These are phyloP conservation scores for Semaprochilodus insignis DNA, from an alignment of 2,797 vertebrate species.

Conservation along the genomic window DNA sequence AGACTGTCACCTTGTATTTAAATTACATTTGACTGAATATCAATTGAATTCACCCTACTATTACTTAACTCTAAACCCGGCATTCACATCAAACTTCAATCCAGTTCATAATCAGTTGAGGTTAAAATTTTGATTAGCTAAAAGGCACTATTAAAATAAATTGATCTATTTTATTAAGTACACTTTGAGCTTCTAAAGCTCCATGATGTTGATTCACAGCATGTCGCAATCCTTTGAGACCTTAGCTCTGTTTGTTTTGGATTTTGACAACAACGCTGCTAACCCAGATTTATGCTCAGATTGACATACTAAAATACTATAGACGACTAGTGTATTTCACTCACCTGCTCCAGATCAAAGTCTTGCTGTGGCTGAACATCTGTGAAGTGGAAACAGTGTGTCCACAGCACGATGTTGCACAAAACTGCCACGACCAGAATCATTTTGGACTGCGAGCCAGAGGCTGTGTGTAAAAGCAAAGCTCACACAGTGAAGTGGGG, in stretches of 20 bases:
- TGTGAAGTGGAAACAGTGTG: constrained; percentile 39
- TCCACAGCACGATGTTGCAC: constrained; percentile 45
- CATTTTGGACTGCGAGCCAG: constrained; percentile 49
- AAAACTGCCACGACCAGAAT: constrained; percentile 45
- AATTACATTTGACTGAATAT: too few relatives aligned
- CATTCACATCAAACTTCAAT: too few relatives aligned
- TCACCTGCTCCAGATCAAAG: constrained; percentile 61
- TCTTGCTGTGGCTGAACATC: constrained; percentile 52
- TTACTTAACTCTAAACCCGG: too few relatives aligned
- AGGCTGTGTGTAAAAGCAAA: constrained; percentile 20
- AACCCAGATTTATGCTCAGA: neutral
- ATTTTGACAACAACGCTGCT: neutral
- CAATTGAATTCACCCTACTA: too few relatives aligned
- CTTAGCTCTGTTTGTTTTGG: neutral
- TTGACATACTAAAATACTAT: neutral
- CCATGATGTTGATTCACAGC: neutral
- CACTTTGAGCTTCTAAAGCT: neutral
- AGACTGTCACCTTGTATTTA: too few relatives aligned
- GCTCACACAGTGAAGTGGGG: constrained; percentile 21
- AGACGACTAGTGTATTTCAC: constrained; percentile 14
- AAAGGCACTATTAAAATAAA: too few relatives aligned
- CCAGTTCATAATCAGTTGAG: too few relatives aligned
- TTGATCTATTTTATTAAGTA: too few relatives aligned
- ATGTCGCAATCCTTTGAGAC: neutral
- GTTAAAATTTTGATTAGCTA: too few relatives aligned